phyloP scores from a whole-genome alignment of 2,113 vertebrate species.

The Neolamprologus sp. region DNA sequence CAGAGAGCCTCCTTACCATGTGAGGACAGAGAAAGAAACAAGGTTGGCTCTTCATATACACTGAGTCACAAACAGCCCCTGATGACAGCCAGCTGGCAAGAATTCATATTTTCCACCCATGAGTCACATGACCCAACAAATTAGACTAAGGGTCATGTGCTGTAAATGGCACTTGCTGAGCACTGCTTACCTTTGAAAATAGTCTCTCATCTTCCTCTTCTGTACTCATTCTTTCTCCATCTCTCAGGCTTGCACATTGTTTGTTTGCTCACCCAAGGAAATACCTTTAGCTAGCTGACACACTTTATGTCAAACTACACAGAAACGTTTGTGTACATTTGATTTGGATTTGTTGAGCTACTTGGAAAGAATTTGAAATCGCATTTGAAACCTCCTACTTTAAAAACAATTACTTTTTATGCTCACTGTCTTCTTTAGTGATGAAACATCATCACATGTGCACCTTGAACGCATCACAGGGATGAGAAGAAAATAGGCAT shows the following conservation, averaged over 20 bases:
- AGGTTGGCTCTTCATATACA: neutral
- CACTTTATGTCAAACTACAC: neutral
- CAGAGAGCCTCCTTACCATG: neutral
- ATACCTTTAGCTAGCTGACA: neutral
- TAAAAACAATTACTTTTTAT: neutral
- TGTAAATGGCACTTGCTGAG: neutral
- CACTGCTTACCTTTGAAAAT: neutral
- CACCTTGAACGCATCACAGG: neutral
- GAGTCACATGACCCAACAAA: neutral
- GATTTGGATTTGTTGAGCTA: neutral
- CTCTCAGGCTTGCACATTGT: neutral
- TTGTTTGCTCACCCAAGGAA: neutral
- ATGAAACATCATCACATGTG: neutral
- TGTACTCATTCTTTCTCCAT: neutral
- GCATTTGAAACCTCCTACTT: neutral
- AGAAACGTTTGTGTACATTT: rapidly evolving
- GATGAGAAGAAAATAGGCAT: neutral
- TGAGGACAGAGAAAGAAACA: neutral
- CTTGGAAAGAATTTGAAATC: neutral
- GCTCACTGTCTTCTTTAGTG: neutral
- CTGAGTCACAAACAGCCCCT: neutral
- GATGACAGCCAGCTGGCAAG: neutral
- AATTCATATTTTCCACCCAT: neutral
- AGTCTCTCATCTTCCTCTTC: neutral
- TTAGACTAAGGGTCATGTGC: neutral